A percentile compares a stretch with the other conserved stretches of the same genome.
phyloP scores from a whole-genome alignment of 2,797 vertebrate genomes.

The Tokudaia muenninki region DNA sequence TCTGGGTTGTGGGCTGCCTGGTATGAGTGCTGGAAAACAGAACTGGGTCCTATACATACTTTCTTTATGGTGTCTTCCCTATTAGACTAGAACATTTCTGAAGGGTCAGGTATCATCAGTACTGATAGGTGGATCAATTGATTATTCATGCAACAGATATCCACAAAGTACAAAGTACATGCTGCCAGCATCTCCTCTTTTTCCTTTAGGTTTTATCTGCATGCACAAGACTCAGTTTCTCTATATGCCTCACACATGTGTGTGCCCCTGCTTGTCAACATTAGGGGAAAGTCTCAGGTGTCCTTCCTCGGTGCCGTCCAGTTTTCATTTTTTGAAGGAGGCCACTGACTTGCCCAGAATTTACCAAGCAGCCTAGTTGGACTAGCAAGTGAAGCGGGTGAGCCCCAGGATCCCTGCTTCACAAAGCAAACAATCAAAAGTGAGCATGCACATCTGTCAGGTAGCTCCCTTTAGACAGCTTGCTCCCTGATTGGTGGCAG shows the following conservation, averaged over 20 bases:
- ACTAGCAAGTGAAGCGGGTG: background rate
- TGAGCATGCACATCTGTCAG: background rate
- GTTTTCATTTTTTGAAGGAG: background rate
- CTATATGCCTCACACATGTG: background rate
- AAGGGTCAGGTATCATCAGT: background rate
- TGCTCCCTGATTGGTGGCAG: background rate
- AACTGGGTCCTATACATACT: background rate
- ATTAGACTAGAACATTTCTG: background rate
- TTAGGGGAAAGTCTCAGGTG: background rate
- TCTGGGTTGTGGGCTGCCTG: background rate
- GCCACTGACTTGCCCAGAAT: background rate
- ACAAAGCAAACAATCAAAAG: constrained; percentile 10
- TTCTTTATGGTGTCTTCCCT: background rate
- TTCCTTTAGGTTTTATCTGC: background rate
- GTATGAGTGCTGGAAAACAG: background rate
- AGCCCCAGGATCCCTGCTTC: background rate
- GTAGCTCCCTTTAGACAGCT: background rate
- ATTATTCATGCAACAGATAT: background rate
- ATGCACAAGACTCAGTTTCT: background rate
- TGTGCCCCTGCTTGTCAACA: background rate
- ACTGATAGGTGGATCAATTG: background rate
- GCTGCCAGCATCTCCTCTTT: background rate
- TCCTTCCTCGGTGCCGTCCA: background rate
- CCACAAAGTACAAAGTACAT: background rate
- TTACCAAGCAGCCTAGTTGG: background rate